Base-by-base conservation (phyloP, 2,797 vertebrate genomes). In the Eupleurogrammus muticus region DNA sequence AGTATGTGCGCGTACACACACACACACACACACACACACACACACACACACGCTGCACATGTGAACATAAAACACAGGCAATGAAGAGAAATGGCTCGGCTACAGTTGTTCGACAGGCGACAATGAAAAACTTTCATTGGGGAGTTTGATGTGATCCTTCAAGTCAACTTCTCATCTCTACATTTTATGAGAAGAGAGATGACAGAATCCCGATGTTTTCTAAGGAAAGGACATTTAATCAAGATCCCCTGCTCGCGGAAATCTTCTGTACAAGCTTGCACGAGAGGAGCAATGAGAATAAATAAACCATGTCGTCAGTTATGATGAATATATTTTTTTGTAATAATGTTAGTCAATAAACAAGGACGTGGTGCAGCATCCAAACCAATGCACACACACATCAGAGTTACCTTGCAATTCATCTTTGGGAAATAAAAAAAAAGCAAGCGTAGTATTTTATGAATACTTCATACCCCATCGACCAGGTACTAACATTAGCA, bases 41-140 rank as follows among this genome's bases (percentile, higher is more conserved):
- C 32, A 40, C 54, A 40, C 19, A 47, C 14, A 4, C 17, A n/a
- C 1, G n/a, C n/a, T n/a, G 28, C 44, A 24, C 8, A 28, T 8
- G 24, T 21, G 47, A 23, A 10, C 52, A n/a, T 35, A 38, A 66
- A 50, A n/a, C 6, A 13, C 19, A n/a, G 42, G 47, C 19, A 16
- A 32, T 23, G 46, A 61, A 53, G 57, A 63, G 12, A 32, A 50
- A 77, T 34, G 20, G 16, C 19, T 0, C 1, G 0, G 0, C 11
- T 16, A 50, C 17, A 21, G 17, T n/a, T 3, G n/a, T 61, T 19
- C 51, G 53, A 56, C 35, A 54, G 50, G 63, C 28, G 28, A n/a
- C 12, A 28, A 70, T 56, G 46, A 75, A 53, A 81, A 66, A 58
- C 17, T 34, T 57, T 77, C 13, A 55, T 66, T 76, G 46, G 11